These are phyloP conservation scores for Mormyrus lacerda DNA, from an alignment of 2,113 vertebrate species.

Conservation along the genomic window DNA sequence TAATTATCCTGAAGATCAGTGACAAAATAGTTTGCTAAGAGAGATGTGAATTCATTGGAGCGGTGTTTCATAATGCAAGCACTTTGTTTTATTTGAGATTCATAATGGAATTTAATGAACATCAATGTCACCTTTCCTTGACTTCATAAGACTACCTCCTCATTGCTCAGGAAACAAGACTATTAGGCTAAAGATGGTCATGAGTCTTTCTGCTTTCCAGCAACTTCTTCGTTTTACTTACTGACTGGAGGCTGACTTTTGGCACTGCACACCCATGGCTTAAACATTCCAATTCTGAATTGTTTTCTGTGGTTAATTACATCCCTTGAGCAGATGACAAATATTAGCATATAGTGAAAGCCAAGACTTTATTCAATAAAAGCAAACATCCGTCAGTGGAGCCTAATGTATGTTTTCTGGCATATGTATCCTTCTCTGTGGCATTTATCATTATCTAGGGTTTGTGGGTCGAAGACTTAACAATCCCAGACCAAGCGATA, in stretches of 20 bases:
- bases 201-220: not conserved
- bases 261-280: not conserved
- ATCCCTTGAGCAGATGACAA: not conserved
- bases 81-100: constrained; percentile 24
- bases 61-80: constrained; percentile 31
- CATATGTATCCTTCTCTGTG: constrained; percentile 17
- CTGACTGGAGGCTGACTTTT: not conserved
- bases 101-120: constrained; percentile 29
- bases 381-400: not conserved
- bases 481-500: constrained; percentile 28
- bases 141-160: not conserved
- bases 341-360: constrained; percentile 15
- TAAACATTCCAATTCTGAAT: not conserved
- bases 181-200: not conserved
- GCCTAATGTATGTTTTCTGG: not conserved
- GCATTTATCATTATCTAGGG: constrained; percentile 23
- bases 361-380: constrained; percentile 12
- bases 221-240: not conserved
- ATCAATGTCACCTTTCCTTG: not conserved
- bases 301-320: constrained; percentile 11
- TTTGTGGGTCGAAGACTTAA: constrained; percentile 20
- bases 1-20: not conserved
- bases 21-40: not conserved
- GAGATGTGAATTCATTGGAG: constrained; percentile 29
- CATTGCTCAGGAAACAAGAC: not conserved